phyloP scores from a whole-genome alignment of 2,797 vertebrate genomes.

The Cheirogaleus major region DNA sequence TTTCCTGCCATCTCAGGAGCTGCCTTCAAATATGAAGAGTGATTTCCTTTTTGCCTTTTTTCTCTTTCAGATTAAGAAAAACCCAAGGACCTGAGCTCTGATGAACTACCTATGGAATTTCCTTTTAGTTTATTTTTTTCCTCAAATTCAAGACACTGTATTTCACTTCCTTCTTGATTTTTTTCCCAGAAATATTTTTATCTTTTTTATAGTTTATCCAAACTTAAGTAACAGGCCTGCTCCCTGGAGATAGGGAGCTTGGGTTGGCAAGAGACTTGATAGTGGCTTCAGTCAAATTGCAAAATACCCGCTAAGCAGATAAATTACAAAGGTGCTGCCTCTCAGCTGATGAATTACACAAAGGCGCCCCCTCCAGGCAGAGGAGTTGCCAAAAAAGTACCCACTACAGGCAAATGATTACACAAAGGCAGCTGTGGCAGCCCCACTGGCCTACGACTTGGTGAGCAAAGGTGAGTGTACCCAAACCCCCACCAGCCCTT shows the following conservation, averaged over 20 bases:
- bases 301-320: neutral
- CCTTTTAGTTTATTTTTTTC: conserved; percentile 68
- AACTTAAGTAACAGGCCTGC: conserved; percentile 43
- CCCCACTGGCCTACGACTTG: neutral
- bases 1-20: conserved; percentile 27
- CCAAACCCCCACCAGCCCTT: neutral
- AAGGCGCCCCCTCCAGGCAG: neutral
- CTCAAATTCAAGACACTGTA: conserved; percentile 61
- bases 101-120: conserved; percentile 69
- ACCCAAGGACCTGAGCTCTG: conserved; percentile 59
- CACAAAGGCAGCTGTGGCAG: neutral
- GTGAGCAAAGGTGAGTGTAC: neutral
- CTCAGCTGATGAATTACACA: neutral
- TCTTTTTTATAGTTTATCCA: conserved; percentile 57
- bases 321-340: neutral
- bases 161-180: conserved; percentile 61
- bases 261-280: conserved; percentile 53
- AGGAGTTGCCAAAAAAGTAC: neutral
- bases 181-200: conserved; percentile 69
- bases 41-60: conserved; percentile 61
- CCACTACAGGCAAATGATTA: neutral
- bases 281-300: neutral
- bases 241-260: neutral
- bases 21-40: conserved; percentile 17
- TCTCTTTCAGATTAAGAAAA: conserved; percentile 59